phyloP scores from a whole-genome alignment of 2,113 vertebrate species.

The Rissa tridactyla region DNA sequence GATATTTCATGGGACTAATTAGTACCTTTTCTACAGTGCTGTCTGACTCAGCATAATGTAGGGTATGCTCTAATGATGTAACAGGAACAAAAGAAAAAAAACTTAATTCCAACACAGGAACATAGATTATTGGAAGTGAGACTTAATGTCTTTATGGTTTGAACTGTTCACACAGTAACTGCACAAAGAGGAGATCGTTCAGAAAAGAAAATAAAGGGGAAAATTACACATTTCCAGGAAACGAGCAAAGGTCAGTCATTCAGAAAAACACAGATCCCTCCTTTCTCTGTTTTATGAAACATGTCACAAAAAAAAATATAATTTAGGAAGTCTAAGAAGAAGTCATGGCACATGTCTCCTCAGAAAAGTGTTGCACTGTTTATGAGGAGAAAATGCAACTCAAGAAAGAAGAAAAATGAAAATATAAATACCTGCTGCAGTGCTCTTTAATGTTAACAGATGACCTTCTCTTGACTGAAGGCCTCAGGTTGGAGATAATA shows the following conservation, averaged over 20 bases:
- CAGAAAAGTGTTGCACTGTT: not conserved
- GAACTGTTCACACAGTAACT: not conserved
- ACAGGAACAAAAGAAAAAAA: not conserved
- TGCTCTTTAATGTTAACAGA: not conserved
- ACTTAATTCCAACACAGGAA: not conserved
- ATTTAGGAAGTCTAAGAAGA: not conserved
- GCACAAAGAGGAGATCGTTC: not conserved
- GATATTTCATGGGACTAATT: not conserved
- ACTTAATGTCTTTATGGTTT: not conserved
- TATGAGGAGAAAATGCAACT: not conserved
- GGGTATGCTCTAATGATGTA: not conserved
- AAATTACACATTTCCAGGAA: not conserved
- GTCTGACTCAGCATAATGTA: not conserved
- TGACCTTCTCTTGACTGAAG: not conserved
- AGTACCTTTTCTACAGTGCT: not conserved
- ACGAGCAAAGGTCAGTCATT: not conserved
- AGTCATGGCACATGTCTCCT: not conserved
- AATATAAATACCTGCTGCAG: not conserved
- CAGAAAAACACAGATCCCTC: not conserved
- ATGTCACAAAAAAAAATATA: not conserved
- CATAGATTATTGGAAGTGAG: not conserved
- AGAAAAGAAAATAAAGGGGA: not conserved
- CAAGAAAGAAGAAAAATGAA: not conserved
- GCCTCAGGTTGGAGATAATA: not conserved
- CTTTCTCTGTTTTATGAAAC: not conserved